These are phyloP conservation scores for Diplogasteroides magnus DNA, from an alignment of 1,140 invertebrate species.

Conservation along the genomic window DNA sequence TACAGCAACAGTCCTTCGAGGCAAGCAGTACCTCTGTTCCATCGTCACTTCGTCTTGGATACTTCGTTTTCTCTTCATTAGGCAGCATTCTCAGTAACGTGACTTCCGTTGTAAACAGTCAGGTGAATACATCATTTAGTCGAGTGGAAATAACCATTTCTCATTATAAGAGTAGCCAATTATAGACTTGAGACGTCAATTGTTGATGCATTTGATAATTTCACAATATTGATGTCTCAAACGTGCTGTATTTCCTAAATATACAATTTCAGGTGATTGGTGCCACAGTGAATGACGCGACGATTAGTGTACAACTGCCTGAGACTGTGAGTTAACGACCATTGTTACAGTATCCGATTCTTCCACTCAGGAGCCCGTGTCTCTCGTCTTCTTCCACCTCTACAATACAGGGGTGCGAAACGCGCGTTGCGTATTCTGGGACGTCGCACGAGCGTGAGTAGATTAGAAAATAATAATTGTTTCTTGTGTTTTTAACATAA, in stretches of 20 bases:
- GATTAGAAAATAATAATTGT: not conserved
- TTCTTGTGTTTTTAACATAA: not conserved
- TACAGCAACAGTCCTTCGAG: too few relatives aligned
- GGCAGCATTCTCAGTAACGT: constrained; percentile 19
- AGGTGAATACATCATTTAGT: not conserved
- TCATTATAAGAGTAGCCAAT: not conserved
- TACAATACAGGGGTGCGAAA: constrained; percentile 37
- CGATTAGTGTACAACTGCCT: constrained; percentile 24
- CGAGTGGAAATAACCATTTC: not conserved
- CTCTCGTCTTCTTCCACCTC: constrained; percentile 43
- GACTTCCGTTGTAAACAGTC: constrained; percentile 22
- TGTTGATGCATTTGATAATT: not conserved
- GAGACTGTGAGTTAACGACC: not conserved
- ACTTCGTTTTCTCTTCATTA: constrained; percentile 30
- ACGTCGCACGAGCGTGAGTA: constrained; percentile 7
- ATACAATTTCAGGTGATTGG: constrained; percentile 42
- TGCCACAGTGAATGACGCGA: constrained; percentile 43
- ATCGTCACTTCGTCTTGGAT: constrained; percentile 32
- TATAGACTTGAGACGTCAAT: not conserved
- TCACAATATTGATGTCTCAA: too few relatives aligned
- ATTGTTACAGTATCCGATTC: not conserved
- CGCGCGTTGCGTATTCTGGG: constrained; percentile 43
- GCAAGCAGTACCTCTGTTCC: too few relatives aligned
- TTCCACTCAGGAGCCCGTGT: constrained; percentile 29
- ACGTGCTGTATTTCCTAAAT: too few relatives aligned